A percentile compares a stretch with the other conserved stretches of the same genome.
phyloP scores from a whole-genome alignment of 2,113 vertebrate genomes.

The Pionites leucogaster region DNA sequence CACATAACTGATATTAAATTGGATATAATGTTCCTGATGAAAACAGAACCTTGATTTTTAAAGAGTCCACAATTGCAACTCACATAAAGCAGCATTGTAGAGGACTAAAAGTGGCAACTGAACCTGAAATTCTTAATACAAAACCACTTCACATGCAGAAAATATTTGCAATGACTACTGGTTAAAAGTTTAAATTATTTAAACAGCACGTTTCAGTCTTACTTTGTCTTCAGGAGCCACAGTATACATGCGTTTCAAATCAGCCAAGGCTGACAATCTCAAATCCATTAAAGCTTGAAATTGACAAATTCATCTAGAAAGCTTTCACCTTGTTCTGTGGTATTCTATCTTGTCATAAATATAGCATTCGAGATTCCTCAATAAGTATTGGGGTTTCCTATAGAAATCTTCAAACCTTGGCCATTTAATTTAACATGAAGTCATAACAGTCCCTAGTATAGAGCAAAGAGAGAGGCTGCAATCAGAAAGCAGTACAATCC shows the following conservation, averaged over 20 bases:
- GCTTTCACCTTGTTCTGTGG: neutral
- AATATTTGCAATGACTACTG: neutral
- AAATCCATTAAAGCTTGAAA: neutral
- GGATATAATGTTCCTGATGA: neutral
- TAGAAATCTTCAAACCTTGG: neutral
- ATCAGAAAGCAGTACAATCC: neutral
- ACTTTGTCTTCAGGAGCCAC: neutral
- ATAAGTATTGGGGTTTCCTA: neutral
- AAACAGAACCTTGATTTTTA: neutral
- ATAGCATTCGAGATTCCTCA: neutral
- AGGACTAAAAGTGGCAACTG: neutral
- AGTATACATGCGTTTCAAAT: neutral
- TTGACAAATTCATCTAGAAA: neutral
- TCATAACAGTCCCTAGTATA: neutral
- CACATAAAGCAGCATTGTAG: neutral
- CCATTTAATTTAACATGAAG: neutral
- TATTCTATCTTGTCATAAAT: neutral
- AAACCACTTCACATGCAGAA: neutral
- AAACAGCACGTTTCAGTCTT: neutral
- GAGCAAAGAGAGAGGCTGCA: neutral
- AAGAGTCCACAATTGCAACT: neutral
- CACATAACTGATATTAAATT: neutral
- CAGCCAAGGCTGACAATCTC: neutral
- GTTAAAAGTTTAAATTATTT: neutral
- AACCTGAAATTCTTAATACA: neutral